Base-by-base conservation (phyloP, 2,797 vertebrate species). In the Muraenolepis orangiensis region DNA sequence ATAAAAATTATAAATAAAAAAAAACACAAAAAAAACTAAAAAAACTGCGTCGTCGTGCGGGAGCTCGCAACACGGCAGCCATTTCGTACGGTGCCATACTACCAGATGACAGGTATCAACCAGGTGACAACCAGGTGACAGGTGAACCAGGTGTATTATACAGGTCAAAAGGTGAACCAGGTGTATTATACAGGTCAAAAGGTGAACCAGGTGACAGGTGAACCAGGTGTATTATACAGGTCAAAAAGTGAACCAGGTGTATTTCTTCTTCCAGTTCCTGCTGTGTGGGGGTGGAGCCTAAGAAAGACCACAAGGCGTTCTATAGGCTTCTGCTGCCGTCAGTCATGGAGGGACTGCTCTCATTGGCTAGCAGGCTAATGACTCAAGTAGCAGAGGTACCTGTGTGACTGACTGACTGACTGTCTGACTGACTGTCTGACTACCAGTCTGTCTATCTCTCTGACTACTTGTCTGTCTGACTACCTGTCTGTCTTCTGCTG, bases 271-370 rank as follows among this genome's bases (percentile, higher is more conserved):
- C 75, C 82, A 98, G 96, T 80, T 92, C 92, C 67, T 96, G 95
- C 82, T 98, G 96, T 89, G 94, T 97, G 42, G 96, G 94, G 61
- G 88, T 94, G 75, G 93, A 96, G 16, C 90, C 94, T 75, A 93
- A 92, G 76, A 4, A 73, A 80, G 90, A 92, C 16, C 84, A 86
- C 0, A 91, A 96, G 72, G 91, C 90, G 23, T 98, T 97, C 92
- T 89, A 92, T 84, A 88, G 79, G 66, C 91, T 94, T 72, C 93
- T 98, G 72, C 94, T 99, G 87, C 95, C 97, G 1, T 95, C 93
- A 1, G 93, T 94, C 73, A 13, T 90, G 73, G 92, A 96, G 61
- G 92, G 78, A 81, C 90, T 98, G 77, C 91, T 98, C 70, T 70
- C 94, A 82, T 91, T 98, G 87, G 95, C 94, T 78, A 89, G 91